Evolutionary conservation across 2,797 vertebrate genomes (phyloP).

Genomic region (Lagothrix lagotricha): DNA sequence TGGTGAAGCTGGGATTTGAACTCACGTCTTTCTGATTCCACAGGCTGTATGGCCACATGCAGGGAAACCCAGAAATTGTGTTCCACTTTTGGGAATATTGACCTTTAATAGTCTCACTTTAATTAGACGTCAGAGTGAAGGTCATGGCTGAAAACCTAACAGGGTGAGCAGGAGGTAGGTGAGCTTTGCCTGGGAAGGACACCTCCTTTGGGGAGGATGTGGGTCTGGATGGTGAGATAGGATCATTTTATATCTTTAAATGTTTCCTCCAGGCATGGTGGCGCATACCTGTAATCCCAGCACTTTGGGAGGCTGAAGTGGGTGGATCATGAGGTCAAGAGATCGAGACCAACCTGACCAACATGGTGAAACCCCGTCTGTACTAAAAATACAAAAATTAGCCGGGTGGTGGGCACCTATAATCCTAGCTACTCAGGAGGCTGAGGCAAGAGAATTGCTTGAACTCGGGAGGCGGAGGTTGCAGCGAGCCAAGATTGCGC

Average conservation of each 20-base stretch:
- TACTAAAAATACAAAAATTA: background rate
- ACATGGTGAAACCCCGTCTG: background rate
- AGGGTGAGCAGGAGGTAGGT: too few relatives aligned
- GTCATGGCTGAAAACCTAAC: background rate
- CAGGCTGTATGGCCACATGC: background rate
- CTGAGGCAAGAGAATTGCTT: background rate
- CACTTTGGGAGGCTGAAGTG: background rate
- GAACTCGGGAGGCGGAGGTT: background rate
- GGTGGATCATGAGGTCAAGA: background rate
- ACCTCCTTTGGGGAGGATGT: background rate
- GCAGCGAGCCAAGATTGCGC: background rate
- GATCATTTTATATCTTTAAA: background rate
- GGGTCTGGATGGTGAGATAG: background rate
- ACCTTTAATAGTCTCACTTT: background rate
- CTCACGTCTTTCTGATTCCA: background rate
- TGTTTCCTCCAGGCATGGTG: background rate
- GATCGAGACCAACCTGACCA: background rate
- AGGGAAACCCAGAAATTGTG: background rate
- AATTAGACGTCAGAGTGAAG: background rate
- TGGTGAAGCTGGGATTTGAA: background rate
- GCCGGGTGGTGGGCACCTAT: background rate
- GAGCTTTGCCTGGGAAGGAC: too few relatives aligned
- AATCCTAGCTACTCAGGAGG: background rate
- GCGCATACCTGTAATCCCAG: background rate
- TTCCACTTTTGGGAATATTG: background rate